Evolutionary conservation across 2,113 vertebrate species (phyloP).

Genomic region (Corythornis vintsioides): DNA sequence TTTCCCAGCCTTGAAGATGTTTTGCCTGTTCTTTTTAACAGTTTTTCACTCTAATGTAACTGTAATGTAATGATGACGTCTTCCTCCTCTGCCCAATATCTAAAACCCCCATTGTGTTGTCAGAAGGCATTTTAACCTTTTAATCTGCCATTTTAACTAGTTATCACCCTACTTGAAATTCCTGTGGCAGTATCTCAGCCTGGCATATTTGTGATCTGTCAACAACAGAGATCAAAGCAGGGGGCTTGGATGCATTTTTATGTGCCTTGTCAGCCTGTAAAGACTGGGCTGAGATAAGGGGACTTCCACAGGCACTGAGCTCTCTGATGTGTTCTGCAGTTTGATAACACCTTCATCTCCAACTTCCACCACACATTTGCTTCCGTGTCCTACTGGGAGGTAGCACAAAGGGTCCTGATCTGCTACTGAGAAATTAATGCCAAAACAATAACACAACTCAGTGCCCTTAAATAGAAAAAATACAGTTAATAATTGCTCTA

Average conservation of each 20-base stretch:
- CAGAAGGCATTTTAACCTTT: not conserved
- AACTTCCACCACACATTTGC: conserved; percentile 36
- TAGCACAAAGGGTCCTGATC: not conserved
- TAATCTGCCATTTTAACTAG: conserved; percentile 25
- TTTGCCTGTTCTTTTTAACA: not conserved
- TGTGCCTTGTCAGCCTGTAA: conserved; percentile 46
- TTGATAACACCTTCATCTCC: conserved; percentile 60
- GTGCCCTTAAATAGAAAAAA: not conserved
- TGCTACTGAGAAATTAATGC: conserved; percentile 2
- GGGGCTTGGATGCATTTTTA: conserved; percentile 13
- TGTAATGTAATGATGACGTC: not conserved
- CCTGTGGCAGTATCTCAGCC: conserved; percentile 10
- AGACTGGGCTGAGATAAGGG: conserved; percentile 58
- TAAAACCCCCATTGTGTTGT: not conserved
- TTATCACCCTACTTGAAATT: conserved; percentile 25
- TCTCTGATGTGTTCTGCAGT: conserved; percentile 45
- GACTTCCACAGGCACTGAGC: conserved; percentile 36
- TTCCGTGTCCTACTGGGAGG: conserved; percentile 2
- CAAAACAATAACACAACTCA: not conserved
- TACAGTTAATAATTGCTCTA: not conserved
- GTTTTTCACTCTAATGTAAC: too few relatives aligned
- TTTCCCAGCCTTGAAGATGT: not conserved
- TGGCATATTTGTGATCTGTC: conserved; percentile 59
- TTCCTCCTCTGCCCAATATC: not conserved
- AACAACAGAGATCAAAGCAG: conserved; percentile 46